These are phyloP conservation scores for Erythrocercus mccallii DNA, from an alignment of 2,113 vertebrate genomes.

Conservation along the genomic window DNA sequence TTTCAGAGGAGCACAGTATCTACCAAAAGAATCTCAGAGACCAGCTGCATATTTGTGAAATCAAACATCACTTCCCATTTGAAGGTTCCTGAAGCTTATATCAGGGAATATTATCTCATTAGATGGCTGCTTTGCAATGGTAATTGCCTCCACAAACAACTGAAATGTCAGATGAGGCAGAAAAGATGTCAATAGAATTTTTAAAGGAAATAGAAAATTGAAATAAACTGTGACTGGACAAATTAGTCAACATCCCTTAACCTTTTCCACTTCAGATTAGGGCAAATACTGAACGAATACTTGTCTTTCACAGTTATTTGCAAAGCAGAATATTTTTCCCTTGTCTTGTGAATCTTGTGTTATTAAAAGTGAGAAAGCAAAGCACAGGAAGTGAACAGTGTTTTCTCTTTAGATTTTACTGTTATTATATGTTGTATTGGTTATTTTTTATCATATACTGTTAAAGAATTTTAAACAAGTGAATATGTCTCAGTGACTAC, in stretches of 20 bases:
- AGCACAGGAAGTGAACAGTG: neutral
- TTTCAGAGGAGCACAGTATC: neutral
- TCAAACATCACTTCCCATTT: neutral
- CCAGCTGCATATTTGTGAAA: neutral
- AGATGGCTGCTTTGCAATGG: neutral
- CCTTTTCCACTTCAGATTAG: neutral
- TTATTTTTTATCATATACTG: neutral
- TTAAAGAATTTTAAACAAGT: neutral
- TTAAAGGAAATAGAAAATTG: neutral
- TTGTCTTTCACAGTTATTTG: neutral
- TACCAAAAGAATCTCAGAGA: neutral
- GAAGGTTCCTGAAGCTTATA: neutral
- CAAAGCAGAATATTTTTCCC: neutral
- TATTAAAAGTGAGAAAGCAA: neutral
- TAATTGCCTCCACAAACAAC: neutral
- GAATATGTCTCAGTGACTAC: neutral
- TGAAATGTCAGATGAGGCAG: neutral
- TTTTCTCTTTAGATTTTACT: neutral
- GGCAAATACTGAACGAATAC: neutral
- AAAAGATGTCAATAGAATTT: neutral
- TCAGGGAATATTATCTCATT: neutral
- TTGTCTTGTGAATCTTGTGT: neutral
- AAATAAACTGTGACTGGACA: neutral
- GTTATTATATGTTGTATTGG: neutral
- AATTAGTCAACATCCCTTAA: neutral